Conservation (phyloP, 1,140 invertebrate genomes). For the Onthophagus taurus region DNA sequence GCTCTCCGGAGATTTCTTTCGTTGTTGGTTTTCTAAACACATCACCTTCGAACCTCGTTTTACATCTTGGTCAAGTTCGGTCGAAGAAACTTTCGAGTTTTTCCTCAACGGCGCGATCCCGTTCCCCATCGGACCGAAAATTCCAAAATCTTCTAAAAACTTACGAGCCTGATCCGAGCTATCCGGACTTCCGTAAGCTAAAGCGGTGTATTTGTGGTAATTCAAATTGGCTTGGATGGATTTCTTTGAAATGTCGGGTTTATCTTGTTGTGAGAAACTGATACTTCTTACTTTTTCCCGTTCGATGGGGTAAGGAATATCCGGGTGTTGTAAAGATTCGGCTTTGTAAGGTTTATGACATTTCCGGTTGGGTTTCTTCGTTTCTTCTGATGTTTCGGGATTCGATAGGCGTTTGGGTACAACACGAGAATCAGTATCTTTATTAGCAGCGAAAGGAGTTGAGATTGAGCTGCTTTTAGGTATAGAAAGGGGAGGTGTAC, state of each 20-base stretch:
- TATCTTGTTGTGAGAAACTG: constrained; percentile 12
- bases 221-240: constrained; percentile 21
- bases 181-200: constrained; percentile 19
- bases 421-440: constrained; percentile 5
- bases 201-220: constrained; percentile 28
- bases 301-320: constrained; percentile 27
- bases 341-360: constrained; percentile 7
- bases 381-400: constrained; percentile 25
- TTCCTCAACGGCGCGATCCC: constrained; percentile 21
- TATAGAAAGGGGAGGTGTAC: too few relatives aligned
- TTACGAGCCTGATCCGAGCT: constrained; percentile 25
- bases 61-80: not conserved
- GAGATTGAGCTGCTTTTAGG: constrained; percentile 11
- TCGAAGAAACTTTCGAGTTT: constrained; percentile 5
- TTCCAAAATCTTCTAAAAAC: constrained; percentile 32
- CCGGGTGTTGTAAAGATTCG: constrained; percentile 25
- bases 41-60: constrained; percentile 2
- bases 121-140: constrained; percentile 36
- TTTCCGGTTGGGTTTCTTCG: not conserved
- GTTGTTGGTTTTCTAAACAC: constrained; percentile 2
- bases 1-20: not conserved
- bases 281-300: not conserved
- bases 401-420: constrained; percentile 29
- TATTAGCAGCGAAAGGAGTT: constrained; percentile 12
- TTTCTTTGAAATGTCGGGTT: constrained; percentile 22